A percentile compares a stretch with the other conserved stretches of the same genome.
phyloP scores from a whole-genome alignment of 2,113 vertebrate genomes.

The Elgaria multicarinata region DNA sequence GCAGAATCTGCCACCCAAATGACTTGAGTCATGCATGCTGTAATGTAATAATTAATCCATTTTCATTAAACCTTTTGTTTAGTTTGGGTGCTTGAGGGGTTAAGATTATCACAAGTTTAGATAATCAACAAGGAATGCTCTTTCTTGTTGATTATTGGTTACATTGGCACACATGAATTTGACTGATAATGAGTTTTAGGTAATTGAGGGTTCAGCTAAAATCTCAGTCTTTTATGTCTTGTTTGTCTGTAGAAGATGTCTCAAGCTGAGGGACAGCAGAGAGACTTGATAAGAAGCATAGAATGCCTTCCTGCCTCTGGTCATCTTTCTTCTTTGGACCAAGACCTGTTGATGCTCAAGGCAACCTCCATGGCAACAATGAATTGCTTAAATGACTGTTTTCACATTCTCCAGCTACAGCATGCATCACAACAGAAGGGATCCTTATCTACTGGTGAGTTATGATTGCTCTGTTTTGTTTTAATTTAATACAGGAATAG shows the following conservation, averaged over 20 bases:
- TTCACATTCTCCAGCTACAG: constrained; percentile 96
- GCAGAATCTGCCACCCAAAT: not conserved
- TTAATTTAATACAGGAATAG: not conserved
- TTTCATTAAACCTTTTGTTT: not conserved
- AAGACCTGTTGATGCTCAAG: constrained; percentile 97
- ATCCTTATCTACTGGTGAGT: constrained; percentile 85
- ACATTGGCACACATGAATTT: not conserved
- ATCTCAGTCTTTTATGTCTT: not conserved
- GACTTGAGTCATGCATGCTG: not conserved
- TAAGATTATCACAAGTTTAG: not conserved
- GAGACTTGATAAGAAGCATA: constrained; percentile 92
- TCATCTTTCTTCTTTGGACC: constrained; percentile 92
- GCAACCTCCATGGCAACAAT: constrained; percentile 98
- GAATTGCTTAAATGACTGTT: constrained; percentile 97
- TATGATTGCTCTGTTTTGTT: constrained; percentile 11
- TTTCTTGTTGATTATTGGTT: not conserved
- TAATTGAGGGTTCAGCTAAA: not conserved
- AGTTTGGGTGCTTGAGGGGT: not conserved
- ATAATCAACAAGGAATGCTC: not conserved
- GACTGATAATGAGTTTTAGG: not conserved
- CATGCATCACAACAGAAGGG: constrained; percentile 89
- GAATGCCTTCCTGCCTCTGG: constrained; percentile 90
- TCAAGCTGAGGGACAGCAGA: constrained; percentile 94
- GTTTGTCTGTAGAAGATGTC: constrained; percentile 90
- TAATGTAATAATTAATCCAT: not conserved